These are phyloP conservation scores for Hafferia zeledoni DNA, from an alignment of 2,797 vertebrate species.

Conservation along the genomic window DNA sequence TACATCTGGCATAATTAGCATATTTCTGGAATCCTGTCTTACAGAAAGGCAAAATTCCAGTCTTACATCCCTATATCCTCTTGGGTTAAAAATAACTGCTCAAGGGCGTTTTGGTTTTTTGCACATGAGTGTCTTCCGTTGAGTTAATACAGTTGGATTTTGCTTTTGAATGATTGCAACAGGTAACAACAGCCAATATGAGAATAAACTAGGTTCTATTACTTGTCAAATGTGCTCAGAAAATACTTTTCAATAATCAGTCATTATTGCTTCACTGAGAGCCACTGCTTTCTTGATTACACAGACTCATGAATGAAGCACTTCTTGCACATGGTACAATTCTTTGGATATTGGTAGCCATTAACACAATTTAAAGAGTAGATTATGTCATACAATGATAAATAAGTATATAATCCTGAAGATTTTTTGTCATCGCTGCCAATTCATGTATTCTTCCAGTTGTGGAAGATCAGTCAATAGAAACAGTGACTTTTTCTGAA, in stretches of 20 bases:
- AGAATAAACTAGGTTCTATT: neutral
- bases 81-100: neutral
- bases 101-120: neutral
- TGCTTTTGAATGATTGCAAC: constrained; percentile 4
- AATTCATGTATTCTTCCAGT: neutral
- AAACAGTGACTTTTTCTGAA: neutral
- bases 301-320: neutral
- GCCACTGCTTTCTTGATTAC: constrained; percentile 7
- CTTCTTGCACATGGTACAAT: neutral
- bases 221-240: neutral
- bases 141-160: neutral
- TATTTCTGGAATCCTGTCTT: neutral
- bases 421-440: neutral
- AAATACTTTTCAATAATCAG: neutral
- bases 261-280: neutral
- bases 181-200: neutral
- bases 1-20: neutral
- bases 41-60: neutral
- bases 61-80: neutral
- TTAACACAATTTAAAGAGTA: constrained; percentile 24
- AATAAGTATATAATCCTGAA: neutral
- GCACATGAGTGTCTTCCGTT: neutral
- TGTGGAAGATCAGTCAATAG: neutral
- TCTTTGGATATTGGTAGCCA: neutral
- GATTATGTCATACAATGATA: constrained; percentile 23